These are phyloP conservation scores for Pararge aegeria DNA, from an alignment of 1,140 invertebrate genomes.

Conservation along the genomic window DNA sequence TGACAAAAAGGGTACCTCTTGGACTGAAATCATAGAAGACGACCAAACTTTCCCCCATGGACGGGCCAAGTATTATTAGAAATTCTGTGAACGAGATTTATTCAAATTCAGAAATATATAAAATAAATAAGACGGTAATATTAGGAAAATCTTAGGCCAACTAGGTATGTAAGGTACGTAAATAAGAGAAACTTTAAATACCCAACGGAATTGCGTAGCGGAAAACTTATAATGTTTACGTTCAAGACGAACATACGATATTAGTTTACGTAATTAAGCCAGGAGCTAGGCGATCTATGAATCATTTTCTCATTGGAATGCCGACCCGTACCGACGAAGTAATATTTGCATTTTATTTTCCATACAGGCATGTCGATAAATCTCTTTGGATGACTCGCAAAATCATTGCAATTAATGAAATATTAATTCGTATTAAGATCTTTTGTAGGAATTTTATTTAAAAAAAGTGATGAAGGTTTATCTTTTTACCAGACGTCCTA, in stretches of 20 bases:
- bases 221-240: conserved; percentile 36
- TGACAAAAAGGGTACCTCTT: too few relatives aligned
- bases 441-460: too few relatives aligned
- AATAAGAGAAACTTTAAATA: conserved; percentile 1
- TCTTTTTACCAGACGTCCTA: too few relatives aligned
- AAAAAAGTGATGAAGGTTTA: too few relatives aligned
- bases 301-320: conserved; percentile 40
- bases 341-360: conserved; percentile 21
- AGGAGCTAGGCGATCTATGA: conserved; percentile 30
- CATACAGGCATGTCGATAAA: conserved; percentile 3
- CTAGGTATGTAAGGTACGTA: background rate
- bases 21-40: too few relatives aligned
- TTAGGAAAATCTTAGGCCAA: too few relatives aligned
- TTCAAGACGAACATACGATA: conserved; percentile 34
- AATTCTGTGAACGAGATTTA: too few relatives aligned
- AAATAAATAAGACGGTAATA: too few relatives aligned
- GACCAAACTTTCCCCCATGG: too few relatives aligned
- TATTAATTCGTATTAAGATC: background rate
- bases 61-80: too few relatives aligned
- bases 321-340: conserved; percentile 12
- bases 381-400: background rate
- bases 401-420: background rate
- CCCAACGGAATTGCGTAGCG: conserved; percentile 35
- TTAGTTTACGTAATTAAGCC: conserved; percentile 38
- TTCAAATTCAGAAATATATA: too few relatives aligned